Conservation (phyloP, 2,888 invertebrate species). For the Lasioglossum oenotherae region DNA sequence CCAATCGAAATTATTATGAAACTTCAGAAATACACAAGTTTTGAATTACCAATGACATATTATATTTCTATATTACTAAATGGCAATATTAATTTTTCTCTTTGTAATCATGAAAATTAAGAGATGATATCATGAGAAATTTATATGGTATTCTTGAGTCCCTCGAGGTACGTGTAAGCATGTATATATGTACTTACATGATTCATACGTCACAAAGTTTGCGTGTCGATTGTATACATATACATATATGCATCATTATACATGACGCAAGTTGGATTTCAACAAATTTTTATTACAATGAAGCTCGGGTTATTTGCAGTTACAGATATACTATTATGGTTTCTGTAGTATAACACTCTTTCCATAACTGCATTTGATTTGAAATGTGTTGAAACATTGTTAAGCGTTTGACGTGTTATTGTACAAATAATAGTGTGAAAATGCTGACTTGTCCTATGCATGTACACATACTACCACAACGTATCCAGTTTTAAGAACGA, state of each 20-base stretch:
- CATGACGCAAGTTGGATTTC: not conserved
- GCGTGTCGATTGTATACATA: no score
- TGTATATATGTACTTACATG: not conserved
- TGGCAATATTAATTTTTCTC: not conserved
- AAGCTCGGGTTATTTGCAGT: not conserved
- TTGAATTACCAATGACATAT: not conserved
- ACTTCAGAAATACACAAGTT: not conserved
- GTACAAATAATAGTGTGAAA: not conserved
- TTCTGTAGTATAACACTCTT: not conserved
- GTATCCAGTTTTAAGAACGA: not conserved
- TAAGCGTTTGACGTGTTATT: not conserved
- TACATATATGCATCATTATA: not conserved
- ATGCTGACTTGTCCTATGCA: not conserved
- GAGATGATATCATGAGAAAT: not conserved
- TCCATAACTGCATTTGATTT: not conserved
- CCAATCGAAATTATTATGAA: not conserved
- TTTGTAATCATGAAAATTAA: not conserved
- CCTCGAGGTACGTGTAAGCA: not conserved
- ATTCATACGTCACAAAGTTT: slow-evolving; percentile 8
- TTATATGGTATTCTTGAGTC: not conserved
- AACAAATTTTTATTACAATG: not conserved
- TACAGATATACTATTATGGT: not conserved
- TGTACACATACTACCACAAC: not conserved
- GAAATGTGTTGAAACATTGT: not conserved
- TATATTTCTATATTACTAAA: not conserved